Evolutionary conservation across 2,797 vertebrate species (phyloP), one percentile per base, ranked within the genome.

Genomic region (Merluccius polli): DNA sequence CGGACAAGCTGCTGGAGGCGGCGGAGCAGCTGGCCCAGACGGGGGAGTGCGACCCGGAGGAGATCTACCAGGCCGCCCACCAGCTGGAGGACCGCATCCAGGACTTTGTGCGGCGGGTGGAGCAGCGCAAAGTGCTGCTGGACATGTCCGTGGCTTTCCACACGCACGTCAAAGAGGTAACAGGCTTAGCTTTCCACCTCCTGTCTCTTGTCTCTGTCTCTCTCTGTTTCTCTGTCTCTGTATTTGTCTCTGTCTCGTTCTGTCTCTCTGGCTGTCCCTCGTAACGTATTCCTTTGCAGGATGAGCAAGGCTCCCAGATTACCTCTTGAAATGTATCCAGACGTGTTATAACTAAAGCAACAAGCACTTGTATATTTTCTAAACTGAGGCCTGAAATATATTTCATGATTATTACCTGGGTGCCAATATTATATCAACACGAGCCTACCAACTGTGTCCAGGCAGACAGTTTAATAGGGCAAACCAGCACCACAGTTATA

Each of bases 141-240:
- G 97, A 98, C 92, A 99, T 99, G 97, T 99, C 98, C 0, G 98
- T 99, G 77, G 95, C 97, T 70, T 99, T 99, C 83, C 98, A 99
- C 88, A 98, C 97, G 1, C 98, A 99, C 0, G 97, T 97, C 71
- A 99, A 99, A 90, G 98, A 99, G 96, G 98, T 98, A 83, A 87
- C 90, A 79, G 10, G 32, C 30, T 44, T 24, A 27, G 41, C 16
- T 2, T 3, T 12, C 41, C 41, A 0, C 41, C 41, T 44, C 15
- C 11, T 30, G 9, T 35, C 13, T 3, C 78, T 7, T 30, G 9
- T 35, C 13, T 3, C 78, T 7, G 65, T 35, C 35, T 5, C 1
- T 4, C 12, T 27, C 4, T 21, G 21, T 3, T 10, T 12, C 8
- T 35, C 18, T 35, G 24, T 35, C 69, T 36, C 12, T 75, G 41